A percentile compares a stretch with the other conserved stretches of the same genome.
Evolutionary conservation across 2,888 invertebrate species (phyloP).

Genomic region (Phasia obesa): DNA sequence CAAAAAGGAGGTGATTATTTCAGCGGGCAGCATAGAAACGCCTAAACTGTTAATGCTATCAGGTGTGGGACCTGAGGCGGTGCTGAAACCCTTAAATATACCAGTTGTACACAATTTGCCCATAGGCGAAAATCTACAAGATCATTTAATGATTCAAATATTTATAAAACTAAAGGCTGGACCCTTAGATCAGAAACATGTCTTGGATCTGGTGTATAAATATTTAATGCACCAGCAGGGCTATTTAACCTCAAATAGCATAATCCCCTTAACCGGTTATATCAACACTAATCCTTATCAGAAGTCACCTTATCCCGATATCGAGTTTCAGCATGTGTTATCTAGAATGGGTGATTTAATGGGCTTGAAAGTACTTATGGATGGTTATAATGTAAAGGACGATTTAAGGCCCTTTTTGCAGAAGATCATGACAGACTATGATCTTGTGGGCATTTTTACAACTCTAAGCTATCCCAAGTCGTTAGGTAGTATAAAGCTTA

Average conservation of each 20-base stretch:
- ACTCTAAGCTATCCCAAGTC: conserved; percentile 83
- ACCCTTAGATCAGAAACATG: conserved; percentile 26
- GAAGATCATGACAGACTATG: conserved; percentile 59
- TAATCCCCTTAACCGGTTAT: conserved; percentile 83
- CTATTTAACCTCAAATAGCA: conserved; percentile 74
- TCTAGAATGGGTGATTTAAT: conserved; percentile 51
- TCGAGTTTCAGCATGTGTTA: conserved; percentile 83
- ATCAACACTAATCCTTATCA: conserved; percentile 82
- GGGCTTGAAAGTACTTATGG: conserved; percentile 75
- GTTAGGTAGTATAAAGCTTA: conserved; percentile 84
- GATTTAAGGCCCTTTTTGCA: conserved; percentile 36
- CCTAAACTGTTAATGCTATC: conserved; percentile 75
- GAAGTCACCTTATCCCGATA: conserved; percentile 82
- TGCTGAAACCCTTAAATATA: conserved; percentile 70
- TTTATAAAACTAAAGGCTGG: conserved; percentile 78
- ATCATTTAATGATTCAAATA: conserved; percentile 86
- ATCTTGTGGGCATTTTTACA: conserved; percentile 79
- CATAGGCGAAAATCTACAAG: conserved; percentile 90
- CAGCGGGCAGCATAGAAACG: conserved; percentile 80
- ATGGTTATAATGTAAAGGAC: conserved; percentile 47
- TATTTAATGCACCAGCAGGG: conserved; percentile 80
- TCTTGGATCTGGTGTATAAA: conserved; percentile 73
- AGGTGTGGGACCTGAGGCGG: conserved; percentile 73
- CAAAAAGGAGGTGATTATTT: conserved; percentile 73
- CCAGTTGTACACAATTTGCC: conserved; percentile 71